phyloP scores from a whole-genome alignment of 2,113 vertebrate species.

The Neolamprologus fasciatus region DNA sequence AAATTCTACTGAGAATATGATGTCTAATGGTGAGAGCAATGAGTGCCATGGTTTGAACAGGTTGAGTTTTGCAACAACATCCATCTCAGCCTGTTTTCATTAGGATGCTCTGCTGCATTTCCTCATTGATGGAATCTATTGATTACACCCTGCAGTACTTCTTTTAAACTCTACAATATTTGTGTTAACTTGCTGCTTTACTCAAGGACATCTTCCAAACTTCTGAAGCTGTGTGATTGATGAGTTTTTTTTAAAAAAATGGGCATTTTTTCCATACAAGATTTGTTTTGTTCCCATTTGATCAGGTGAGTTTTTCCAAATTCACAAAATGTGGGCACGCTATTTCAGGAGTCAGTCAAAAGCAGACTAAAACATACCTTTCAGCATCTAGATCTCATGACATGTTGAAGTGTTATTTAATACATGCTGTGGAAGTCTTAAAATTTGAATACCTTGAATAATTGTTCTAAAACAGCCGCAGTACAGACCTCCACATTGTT shows the following conservation, averaged over 20 bases:
- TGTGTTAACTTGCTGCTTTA: background rate
- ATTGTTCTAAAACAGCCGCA: background rate
- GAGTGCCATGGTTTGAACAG: background rate
- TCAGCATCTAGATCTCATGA: background rate
- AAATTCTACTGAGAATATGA: background rate
- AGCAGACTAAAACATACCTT: background rate
- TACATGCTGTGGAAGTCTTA: background rate
- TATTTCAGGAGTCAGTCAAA: background rate
- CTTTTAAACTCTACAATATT: background rate
- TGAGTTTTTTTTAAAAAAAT: background rate
- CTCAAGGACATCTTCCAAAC: background rate
- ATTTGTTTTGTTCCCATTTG: background rate
- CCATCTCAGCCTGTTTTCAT: background rate
- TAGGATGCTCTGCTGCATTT: background rate
- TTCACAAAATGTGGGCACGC: background rate
- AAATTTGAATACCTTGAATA: background rate
- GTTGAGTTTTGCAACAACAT: background rate
- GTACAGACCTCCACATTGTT: background rate
- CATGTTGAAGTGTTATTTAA: background rate
- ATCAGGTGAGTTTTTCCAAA: background rate
- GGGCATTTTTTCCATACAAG: background rate
- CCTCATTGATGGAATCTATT: background rate
- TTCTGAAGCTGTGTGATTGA: background rate
- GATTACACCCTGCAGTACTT: background rate
- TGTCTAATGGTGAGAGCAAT: background rate